Evolutionary conservation across 92 coral and sea anemone genomes (phyloP).

Genomic region (Epizoanthus ramosus): DNA sequence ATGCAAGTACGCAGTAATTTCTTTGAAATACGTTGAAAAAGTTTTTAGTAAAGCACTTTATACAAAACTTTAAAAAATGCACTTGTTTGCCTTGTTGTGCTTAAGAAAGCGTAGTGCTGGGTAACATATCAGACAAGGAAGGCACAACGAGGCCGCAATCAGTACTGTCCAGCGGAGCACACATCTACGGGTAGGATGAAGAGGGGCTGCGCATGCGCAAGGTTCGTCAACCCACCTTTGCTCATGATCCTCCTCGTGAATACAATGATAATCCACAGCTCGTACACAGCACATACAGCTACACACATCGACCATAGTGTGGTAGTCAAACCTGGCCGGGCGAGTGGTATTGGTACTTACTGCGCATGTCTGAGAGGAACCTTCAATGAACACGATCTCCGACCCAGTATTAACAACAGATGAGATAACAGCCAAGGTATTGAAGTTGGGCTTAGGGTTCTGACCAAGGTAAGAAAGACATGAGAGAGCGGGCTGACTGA

Average conservation of each 20-base stretch:
- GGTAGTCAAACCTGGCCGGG: neutral
- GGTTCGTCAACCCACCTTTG: constrained; percentile 13
- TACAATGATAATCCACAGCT: constrained; percentile 13
- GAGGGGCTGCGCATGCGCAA: neutral
- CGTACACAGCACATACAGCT: constrained; percentile 25
- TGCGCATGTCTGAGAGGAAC: neutral
- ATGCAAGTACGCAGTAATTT: no score
- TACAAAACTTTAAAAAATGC: no score
- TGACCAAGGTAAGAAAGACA: neutral
- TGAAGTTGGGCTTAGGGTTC: neutral
- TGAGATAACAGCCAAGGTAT: neutral
- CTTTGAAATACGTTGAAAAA: no score
- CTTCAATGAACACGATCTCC: neutral
- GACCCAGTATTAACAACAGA: neutral
- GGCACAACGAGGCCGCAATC: neutral
- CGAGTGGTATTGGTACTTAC: neutral
- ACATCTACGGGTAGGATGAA: neutral
- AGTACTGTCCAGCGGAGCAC: constrained; percentile 22
- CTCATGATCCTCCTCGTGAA: neutral
- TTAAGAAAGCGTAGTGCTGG: neutral
- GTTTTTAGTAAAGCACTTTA: no score
- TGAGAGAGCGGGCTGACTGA: constrained; percentile 1
- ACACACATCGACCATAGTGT: constrained; percentile 4
- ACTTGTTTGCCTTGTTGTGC: no score
- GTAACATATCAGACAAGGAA: constrained; percentile 22